phyloP scores from a whole-genome alignment of 2,888 invertebrate genomes.

The Hydraecia micacea region DNA sequence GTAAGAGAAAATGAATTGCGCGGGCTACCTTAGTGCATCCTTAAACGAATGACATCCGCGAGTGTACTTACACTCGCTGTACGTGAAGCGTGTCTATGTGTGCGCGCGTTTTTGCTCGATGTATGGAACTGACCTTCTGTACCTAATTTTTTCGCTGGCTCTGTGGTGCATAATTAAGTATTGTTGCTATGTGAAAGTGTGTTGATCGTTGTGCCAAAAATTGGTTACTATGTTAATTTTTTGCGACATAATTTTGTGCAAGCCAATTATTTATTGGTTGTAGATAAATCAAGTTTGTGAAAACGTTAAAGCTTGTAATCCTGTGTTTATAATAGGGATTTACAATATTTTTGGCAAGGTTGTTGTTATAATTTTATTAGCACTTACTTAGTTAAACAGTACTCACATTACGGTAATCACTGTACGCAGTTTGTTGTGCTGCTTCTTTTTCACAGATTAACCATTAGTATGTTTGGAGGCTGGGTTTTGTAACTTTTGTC shows the following conservation, averaged over 20 bases:
- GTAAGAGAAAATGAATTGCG: background rate
- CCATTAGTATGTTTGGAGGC: background rate
- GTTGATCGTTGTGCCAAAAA: constrained; percentile 49
- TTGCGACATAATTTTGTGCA: constrained; percentile 31
- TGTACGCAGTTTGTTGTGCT: background rate
- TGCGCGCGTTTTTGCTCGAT: background rate
- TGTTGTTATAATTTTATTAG: background rate
- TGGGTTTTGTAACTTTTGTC: background rate
- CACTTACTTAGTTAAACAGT: background rate
- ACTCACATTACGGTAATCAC: no score
- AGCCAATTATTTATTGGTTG: constrained; percentile 24
- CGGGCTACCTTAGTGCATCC: no score
- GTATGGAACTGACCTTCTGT: background rate
- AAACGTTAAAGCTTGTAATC: constrained; percentile 15
- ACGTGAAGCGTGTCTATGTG: background rate
- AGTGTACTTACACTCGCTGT: background rate
- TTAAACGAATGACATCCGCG: background rate
- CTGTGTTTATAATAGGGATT: background rate
- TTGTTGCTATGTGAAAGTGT: constrained; percentile 37
- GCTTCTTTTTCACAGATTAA: background rate
- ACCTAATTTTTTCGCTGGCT: background rate
- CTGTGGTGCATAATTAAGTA: constrained; percentile 59
- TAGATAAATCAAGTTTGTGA: constrained; percentile 24
- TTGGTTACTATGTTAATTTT: constrained; percentile 32
- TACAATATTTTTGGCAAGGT: background rate